Evolutionary conservation across 2,888 invertebrate genomes (phyloP).

Genomic region (Venustoraphidia nigricollis): DNA sequence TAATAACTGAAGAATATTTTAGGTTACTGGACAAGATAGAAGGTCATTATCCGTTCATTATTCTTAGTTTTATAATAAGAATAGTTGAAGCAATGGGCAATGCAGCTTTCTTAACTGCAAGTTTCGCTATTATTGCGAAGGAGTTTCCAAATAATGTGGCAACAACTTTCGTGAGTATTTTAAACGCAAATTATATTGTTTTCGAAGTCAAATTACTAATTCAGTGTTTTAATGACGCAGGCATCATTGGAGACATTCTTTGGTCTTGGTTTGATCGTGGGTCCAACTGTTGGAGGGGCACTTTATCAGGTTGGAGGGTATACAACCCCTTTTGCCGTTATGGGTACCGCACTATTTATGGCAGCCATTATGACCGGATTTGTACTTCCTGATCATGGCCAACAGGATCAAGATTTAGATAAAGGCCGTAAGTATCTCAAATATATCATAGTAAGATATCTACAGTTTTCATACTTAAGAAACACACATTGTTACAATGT

Average conservation of each 20-base stretch:
- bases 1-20: constrained; percentile 14
- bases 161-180: constrained; percentile 61
- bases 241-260: constrained; percentile 78
- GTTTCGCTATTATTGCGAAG: constrained; percentile 74
- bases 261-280: constrained; percentile 74
- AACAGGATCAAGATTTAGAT: constrained; percentile 37
- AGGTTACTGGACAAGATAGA: constrained; percentile 55
- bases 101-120: constrained; percentile 72
- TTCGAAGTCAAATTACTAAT: neutral
- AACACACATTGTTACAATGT: too few species aligned
- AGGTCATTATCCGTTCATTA: constrained; percentile 57
- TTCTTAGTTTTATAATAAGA: constrained; percentile 61
- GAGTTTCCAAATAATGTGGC: constrained; percentile 78
- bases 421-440: constrained; percentile 38
- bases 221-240: constrained; percentile 22
- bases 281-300: constrained; percentile 79
- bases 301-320: constrained; percentile 68
- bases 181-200: neutral
- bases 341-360: constrained; percentile 59
- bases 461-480: too few species aligned
- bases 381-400: constrained; percentile 47
- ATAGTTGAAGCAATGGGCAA: constrained; percentile 76
- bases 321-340: constrained; percentile 62
- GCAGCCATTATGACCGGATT: constrained; percentile 59
- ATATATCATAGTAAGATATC: too few species aligned